Evolutionary conservation across 2,888 invertebrate genomes (phyloP), one percentile per base, ranked within the genome.

Genomic region (Leucophora obtusa): DNA sequence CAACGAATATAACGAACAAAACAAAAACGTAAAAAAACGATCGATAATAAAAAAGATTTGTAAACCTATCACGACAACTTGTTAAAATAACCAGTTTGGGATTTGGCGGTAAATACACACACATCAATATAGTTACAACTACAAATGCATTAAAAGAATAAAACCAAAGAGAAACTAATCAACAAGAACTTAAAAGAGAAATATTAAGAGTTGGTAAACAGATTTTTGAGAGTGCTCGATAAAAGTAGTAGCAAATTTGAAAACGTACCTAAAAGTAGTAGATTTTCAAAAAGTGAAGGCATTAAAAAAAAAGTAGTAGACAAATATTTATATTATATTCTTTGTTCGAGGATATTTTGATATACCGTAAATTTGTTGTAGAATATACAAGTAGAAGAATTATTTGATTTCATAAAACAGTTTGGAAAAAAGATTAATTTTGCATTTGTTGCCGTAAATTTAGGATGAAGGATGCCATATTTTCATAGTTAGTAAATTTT

Each of bases 21-120:
- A 81, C 81, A 81, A 81, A 81, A 81, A 81, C 81, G 81, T 81
- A 81, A 81, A 80, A n/a, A 77, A 76, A 66, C 56, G n/a, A 70
- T 56, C 77, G 60, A 62, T 81, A 77, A 62, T 50, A 33, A 66
- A 60, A n/a, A 74, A 74, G 66, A 68, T 76, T 71, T 74, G 70
- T 81, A 76, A 76, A 81, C 69, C 58, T 70, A 60, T 53, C 68
- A 66, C 73, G 73, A 77, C 81, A 81, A 77, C 77, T 81, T 81
- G 73, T 77, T 81, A 70, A 77, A 81, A 66, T 66, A 66, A 81
- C 81, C 81, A 66, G 81, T 81, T 81, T 81, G 63, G 66, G 70
- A 77, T 77, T 81, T 81, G 77, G 81, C 81, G 81, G 81, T 68
- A 81, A 81, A 81, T 69, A 62, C 56, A 18, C 28, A 58, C 43